Conservation (phyloP, 2,888 invertebrate species). For the Tenthredo livida region DNA sequence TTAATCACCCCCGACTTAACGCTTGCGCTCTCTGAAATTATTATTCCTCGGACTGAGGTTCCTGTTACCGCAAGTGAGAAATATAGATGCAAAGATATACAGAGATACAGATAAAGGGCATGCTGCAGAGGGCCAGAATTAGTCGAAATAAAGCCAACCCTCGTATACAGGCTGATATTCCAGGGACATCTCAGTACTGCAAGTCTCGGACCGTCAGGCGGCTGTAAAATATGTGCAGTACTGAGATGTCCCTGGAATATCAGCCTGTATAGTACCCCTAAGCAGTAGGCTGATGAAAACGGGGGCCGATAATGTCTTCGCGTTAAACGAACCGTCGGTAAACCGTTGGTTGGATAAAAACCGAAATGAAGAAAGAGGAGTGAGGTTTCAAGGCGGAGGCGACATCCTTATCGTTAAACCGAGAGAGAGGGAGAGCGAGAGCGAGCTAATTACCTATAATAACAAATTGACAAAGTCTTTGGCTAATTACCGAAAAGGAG, state of each 20-base stretch:
- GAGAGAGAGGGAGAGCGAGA: neutral
- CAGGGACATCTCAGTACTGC: no score
- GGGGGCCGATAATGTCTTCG: conserved; percentile 20
- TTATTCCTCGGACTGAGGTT: conserved; percentile 13
- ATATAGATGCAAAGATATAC: neutral
- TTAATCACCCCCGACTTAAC: conserved; percentile 38
- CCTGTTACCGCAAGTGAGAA: neutral
- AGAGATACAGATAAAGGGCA: neutral
- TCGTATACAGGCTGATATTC: no score
- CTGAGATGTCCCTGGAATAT: no score
- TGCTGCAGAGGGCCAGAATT: neutral
- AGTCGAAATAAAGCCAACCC: neutral
- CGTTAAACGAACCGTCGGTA: neutral
- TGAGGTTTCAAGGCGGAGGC: neutral
- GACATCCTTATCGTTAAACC: conserved; percentile 34
- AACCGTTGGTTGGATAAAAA: neutral
- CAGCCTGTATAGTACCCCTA: neutral
- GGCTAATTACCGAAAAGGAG: conserved; percentile 51
- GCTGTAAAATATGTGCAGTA: no score
- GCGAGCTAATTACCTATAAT: conserved; percentile 46
- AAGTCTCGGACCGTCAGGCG: no score
- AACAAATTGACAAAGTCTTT: conserved; percentile 51
- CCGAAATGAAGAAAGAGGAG: neutral
- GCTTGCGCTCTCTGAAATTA: neutral
- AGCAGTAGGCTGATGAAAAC: conserved; percentile 20